Percentiles rank a stretch among this genome's conserved stretches.
These are phyloP conservation scores for Climacteris rufus DNA, from an alignment of 2,113 vertebrate genomes.

Conservation along the genomic window DNA sequence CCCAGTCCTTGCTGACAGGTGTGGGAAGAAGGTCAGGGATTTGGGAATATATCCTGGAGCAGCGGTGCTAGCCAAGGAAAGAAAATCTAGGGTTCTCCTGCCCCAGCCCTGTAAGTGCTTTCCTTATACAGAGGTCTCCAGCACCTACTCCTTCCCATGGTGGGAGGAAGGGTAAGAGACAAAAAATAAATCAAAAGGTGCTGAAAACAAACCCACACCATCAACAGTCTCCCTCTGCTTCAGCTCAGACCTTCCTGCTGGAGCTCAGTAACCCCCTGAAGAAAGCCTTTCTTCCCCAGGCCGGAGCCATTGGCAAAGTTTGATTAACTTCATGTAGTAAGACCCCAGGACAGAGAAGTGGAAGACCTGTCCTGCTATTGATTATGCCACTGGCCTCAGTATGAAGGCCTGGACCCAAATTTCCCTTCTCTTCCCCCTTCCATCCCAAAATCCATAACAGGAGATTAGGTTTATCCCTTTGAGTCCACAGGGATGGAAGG, in stretches of 20 bases:
- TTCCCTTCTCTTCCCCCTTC: background rate
- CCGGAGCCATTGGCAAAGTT: background rate
- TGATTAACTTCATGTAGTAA: background rate
- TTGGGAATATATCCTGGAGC: background rate
- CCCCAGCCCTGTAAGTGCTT: background rate
- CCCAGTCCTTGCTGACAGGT: background rate
- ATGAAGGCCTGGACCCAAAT: background rate
- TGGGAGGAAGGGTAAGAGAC: background rate
- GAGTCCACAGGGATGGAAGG: background rate
- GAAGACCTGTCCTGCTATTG: background rate
- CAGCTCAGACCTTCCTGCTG: background rate
- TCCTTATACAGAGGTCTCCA: background rate
- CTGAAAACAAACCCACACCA: background rate
- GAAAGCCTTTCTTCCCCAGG: background rate
- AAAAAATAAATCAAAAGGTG: background rate
- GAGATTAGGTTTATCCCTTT: background rate
- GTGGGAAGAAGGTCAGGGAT: background rate
- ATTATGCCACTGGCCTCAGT: background rate
- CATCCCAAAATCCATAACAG: background rate
- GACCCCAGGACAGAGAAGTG: background rate
- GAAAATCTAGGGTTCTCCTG: background rate
- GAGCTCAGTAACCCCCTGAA: background rate
- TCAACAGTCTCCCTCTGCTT: background rate
- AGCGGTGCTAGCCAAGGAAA: background rate
- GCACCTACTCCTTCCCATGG: background rate